A percentile compares a stretch with the other conserved stretches of the same genome.
phyloP scores from a whole-genome alignment of 1,140 invertebrate genomes.

The Brachionus calyciflorus region DNA sequence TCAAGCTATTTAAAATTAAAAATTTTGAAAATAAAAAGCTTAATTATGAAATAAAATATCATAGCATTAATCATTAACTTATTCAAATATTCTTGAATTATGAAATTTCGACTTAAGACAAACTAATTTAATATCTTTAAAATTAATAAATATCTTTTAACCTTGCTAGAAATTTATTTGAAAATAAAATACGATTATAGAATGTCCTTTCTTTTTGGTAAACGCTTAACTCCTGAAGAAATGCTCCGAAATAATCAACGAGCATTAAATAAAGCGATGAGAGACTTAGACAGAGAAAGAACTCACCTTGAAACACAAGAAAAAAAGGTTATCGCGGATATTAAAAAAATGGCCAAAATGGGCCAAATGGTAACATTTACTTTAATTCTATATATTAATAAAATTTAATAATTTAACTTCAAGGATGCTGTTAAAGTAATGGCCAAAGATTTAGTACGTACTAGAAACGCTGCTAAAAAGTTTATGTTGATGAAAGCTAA shows the following conservation, averaged over 20 bases:
- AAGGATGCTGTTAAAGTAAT: slow-evolving; percentile 96
- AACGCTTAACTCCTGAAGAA: slow-evolving; percentile 91
- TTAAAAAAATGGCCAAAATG: slow-evolving; percentile 98
- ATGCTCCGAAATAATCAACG: slow-evolving; percentile 96
- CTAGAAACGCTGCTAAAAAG: slow-evolving; percentile 89
- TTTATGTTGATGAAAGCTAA: slow-evolving; percentile 99
- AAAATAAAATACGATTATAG: neutral
- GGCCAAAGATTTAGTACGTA: slow-evolving; percentile 97
- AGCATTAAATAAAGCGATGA: slow-evolving; percentile 95
- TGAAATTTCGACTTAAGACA: too few relatives aligned
- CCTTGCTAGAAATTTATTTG: neutral
- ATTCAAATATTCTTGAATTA: too few relatives aligned
- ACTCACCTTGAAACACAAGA: slow-evolving; percentile 96
- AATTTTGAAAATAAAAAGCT: too few relatives aligned
- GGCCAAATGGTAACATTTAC: slow-evolving; percentile 76
- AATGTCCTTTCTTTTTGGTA: slow-evolving; percentile 76
- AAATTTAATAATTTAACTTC: neutral
- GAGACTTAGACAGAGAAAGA: slow-evolving; percentile 89
- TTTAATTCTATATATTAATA: neutral
- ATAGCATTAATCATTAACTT: too few relatives aligned
- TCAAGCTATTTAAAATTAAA: too few relatives aligned
- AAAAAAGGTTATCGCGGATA: slow-evolving; percentile 95
- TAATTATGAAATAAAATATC: too few relatives aligned
- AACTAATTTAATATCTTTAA: too few relatives aligned
- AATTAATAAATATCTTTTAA: too few relatives aligned